These are phyloP conservation scores for Proteles cristata DNA, from an alignment of 2,113 vertebrate genomes.

Conservation along the genomic window DNA sequence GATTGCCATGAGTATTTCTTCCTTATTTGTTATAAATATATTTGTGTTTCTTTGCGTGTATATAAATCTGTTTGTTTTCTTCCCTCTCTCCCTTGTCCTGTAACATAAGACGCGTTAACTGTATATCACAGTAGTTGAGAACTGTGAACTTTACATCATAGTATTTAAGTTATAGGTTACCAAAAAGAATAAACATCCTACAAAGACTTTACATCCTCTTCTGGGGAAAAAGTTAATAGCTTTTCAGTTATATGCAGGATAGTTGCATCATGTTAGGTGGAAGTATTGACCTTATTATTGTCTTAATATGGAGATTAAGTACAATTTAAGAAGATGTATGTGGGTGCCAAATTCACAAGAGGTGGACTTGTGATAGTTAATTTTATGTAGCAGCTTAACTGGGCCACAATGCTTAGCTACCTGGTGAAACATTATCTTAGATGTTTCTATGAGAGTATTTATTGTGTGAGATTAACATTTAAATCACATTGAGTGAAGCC, in stretches of 20 bases:
- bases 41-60: background rate
- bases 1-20: background rate
- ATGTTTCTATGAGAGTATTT: background rate
- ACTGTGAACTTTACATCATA: background rate
- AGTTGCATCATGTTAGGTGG: background rate
- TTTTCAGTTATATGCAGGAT: background rate
- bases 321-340: background rate
- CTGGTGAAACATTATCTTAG: background rate
- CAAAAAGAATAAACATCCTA: background rate
- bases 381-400: background rate
- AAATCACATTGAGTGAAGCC: background rate
- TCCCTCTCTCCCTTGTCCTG: background rate
- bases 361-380: background rate
- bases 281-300: background rate
- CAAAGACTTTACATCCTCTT: background rate
- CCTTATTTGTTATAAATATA: background rate
- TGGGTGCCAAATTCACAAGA: background rate
- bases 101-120: background rate
- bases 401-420: background rate
- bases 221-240: background rate
- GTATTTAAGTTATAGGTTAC: background rate
- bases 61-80: background rate
- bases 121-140: background rate
- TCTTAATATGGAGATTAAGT: background rate
- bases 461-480: background rate